phyloP scores from a whole-genome alignment of 1,140 invertebrate species.

The Leptinotarsa defecta region DNA sequence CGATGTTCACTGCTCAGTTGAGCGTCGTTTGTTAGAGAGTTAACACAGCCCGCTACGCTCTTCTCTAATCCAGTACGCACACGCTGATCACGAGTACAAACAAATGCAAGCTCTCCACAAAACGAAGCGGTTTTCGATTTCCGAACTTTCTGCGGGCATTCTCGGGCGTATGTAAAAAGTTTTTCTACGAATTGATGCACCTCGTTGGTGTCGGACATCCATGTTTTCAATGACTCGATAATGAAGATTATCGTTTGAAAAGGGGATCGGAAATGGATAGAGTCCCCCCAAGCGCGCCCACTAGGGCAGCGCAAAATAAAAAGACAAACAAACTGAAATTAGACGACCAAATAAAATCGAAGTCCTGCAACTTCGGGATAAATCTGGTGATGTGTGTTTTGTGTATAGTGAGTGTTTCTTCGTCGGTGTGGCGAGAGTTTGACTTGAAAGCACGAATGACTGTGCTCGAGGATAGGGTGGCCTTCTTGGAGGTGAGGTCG shows the following conservation, averaged over 20 bases:
- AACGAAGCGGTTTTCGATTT: not conserved
- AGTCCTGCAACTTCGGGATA: constrained; percentile 31
- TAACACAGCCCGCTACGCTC: constrained; percentile 12
- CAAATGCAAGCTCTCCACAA: not conserved
- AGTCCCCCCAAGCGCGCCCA: constrained; percentile 34
- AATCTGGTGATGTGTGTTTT: constrained; percentile 52
- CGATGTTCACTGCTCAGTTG: constrained; percentile 32
- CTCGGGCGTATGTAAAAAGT: constrained; percentile 4
- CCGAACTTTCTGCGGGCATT: not conserved
- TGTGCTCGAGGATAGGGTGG: constrained; percentile 48
- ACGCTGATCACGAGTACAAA: constrained; percentile 7
- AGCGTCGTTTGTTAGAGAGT: constrained; percentile 29
- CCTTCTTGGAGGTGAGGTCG: constrained; percentile 40
- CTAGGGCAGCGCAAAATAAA: constrained; percentile 23
- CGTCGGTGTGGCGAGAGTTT: constrained; percentile 51
- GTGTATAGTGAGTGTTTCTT: constrained; percentile 53
- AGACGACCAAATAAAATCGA: not conserved
- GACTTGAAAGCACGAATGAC: constrained; percentile 43
- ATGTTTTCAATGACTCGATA: not conserved
- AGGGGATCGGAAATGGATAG: constrained; percentile 38
- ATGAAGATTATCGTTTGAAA: not conserved
- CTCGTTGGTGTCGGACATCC: not conserved
- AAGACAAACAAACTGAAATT: constrained; percentile 21
- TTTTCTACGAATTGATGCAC: not conserved
- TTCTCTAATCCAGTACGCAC: constrained; percentile 15